Evolutionary conservation across 2,888 invertebrate species (phyloP), one percentile per base, ranked within the genome.

Genomic region (Nomada lathburiana): DNA sequence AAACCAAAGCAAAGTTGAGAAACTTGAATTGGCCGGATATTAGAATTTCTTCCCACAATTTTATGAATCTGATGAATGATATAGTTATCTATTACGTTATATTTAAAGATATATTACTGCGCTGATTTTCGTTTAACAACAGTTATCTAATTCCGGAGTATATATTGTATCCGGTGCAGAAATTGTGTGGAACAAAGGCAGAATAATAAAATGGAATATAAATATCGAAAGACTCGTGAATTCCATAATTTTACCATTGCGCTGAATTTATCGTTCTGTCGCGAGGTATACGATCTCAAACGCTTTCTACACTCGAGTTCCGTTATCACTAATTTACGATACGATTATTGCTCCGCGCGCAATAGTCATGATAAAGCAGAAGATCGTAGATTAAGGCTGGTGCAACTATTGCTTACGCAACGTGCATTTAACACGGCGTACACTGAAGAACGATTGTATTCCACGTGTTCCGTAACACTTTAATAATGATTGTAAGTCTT

Each of bases 261-360:
- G 13, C 9, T 20, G 26, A 23, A 75, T 75, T 75, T 63, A 70
- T 76, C 5, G 47, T 50, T 36, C 23, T 13, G 1, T 42, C 50
- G n/a, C 29, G 26, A 44, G 64, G 11, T 59, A 42, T 5, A 7
- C 52, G n/a, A 50, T n/a, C 16, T 26, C 74, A 47, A 36, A 67
- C 67, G 59, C 23, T 55, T 67, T 72, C 73, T 44, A 76, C 59
- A 26, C 69, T 65, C 67, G 57, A 63, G 64, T 78, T 84, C 76
- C 76, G 78, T 86, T 86, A 86, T 86, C 86, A 71, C 69, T 78
- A 80, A 86, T 86, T 86, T 86, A 86, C 71, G 76, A 80, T 80
- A 78, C 55, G 63, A 64, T 80, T 78, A 75, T 86, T 78, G 76
- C 62, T 70, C 68, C 77, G 72, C 76, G 78, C 74, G 82, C 67